These are phyloP conservation scores for Archegozetes longisetosus DNA, from an alignment of 1,140 invertebrate genomes.

Conservation along the genomic window DNA sequence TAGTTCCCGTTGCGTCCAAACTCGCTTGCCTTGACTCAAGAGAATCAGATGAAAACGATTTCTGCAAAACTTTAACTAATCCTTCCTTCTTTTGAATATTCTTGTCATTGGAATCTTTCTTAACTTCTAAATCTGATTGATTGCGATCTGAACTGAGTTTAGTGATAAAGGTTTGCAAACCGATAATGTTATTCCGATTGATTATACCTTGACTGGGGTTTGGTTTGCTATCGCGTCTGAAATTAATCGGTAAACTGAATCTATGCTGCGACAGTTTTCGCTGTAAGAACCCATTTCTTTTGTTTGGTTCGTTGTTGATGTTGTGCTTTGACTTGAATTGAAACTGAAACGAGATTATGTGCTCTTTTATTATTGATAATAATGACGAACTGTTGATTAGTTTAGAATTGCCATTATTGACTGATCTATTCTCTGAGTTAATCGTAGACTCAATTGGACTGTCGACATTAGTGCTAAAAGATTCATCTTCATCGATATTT, in stretches of 20 bases:
- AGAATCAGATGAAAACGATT: conserved; percentile 17
- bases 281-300: neutral
- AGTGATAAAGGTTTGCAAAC: neutral
- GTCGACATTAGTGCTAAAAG: neutral
- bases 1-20: conserved; percentile 37
- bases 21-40: conserved; percentile 11
- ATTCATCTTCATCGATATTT: conserved; percentile 48
- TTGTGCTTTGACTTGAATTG: neutral
- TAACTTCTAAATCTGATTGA: neutral
- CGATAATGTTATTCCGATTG: neutral
- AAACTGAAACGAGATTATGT: neutral
- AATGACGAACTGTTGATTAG: neutral
- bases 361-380: conserved; percentile 6
- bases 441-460: conserved; percentile 1
- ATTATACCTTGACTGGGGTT: neutral
- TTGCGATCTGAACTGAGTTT: neutral
- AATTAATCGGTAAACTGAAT: conserved; percentile 6
- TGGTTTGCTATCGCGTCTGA: neutral
- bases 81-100: neutral
- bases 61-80: conserved; percentile 5
- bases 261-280: neutral
- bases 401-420: neutral
- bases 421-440: neutral
- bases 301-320: neutral
- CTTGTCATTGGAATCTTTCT: neutral